Percentiles rank a stretch among this genome's conserved stretches.
Conservation (phyloP, 2,113 vertebrate genomes). For the Lonchura striata region DNA sequence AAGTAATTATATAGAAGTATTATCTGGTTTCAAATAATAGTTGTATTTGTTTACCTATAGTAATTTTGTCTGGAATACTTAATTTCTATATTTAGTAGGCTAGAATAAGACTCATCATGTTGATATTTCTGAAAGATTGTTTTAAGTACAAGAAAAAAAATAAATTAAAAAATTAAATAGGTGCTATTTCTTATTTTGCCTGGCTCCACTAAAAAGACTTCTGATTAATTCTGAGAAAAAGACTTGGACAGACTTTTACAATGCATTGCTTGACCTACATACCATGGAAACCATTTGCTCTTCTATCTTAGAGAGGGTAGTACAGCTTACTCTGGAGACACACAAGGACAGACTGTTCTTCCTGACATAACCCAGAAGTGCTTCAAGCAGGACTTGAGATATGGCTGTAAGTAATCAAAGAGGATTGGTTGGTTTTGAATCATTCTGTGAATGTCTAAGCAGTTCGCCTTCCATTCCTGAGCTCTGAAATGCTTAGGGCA, state of each 20-base stretch:
- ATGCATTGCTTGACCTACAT: neutral
- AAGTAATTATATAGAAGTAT: neutral
- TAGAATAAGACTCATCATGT: neutral
- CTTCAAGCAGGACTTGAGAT: neutral
- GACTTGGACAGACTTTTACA: neutral
- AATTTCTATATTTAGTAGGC: neutral
- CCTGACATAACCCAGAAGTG: constrained; percentile 5
- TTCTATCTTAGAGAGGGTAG: neutral
- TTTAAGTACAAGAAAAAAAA: neutral
- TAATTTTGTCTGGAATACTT: neutral
- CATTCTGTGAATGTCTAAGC: constrained; percentile 11
- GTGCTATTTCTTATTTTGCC: neutral
- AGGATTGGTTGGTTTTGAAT: constrained; percentile 10
- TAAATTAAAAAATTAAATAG: neutral
- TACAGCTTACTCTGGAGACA: neutral
- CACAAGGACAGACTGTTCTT: neutral
- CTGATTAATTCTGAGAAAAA: neutral
- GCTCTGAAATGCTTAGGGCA: neutral
- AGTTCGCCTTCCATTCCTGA: neutral
- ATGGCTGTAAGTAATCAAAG: constrained; percentile 21
- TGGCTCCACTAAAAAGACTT: neutral
- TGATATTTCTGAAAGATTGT: neutral
- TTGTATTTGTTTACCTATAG: neutral
- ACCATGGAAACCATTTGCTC: neutral
- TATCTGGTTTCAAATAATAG: neutral